Evolutionary conservation across 1,140 invertebrate species (phyloP).

Genomic region (Prorops nasuta): DNA sequence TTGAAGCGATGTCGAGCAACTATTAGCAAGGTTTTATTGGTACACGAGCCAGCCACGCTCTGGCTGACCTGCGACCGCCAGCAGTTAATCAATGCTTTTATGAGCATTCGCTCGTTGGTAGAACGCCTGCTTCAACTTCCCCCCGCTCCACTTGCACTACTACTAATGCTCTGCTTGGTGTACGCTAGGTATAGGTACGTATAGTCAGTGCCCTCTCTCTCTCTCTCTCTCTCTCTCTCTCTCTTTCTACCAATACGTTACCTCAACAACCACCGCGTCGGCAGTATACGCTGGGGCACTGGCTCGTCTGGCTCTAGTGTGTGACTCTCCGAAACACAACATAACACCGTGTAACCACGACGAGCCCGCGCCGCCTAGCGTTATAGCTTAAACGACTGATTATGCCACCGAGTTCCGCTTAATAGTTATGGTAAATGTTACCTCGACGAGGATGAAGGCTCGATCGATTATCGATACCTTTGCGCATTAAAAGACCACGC

Average conservation of each 20-base stretch:
- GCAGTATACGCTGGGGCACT: slow-evolving; percentile 9
- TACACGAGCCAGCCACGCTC: slow-evolving; percentile 24
- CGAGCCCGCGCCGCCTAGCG: neutral
- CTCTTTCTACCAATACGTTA: slow-evolving; percentile 5
- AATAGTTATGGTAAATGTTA: slow-evolving; percentile 22
- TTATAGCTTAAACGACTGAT: neutral
- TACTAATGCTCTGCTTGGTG: too few relatives aligned
- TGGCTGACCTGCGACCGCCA: slow-evolving; percentile 40
- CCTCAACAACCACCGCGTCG: neutral
- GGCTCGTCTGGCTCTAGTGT: too few relatives aligned
- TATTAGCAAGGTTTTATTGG: slow-evolving; percentile 38
- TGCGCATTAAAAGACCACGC: too few relatives aligned
- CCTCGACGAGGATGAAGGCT: slow-evolving; percentile 15
- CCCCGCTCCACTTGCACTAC: neutral
- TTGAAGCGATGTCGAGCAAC: slow-evolving; percentile 26
- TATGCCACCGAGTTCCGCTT: slow-evolving; percentile 15
- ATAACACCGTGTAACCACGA: neutral
- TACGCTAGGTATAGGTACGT: too few relatives aligned
- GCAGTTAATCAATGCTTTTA: slow-evolving; percentile 54
- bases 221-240: neutral
- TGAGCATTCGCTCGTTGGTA: slow-evolving; percentile 38
- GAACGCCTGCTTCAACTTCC: slow-evolving; percentile 10
- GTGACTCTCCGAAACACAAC: neutral
- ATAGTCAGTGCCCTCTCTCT: neutral
- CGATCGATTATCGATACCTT: slow-evolving; percentile 13